Evolutionary conservation across 2,888 invertebrate species (phyloP).

Genomic region (Rambutsinella grinnellia): DNA sequence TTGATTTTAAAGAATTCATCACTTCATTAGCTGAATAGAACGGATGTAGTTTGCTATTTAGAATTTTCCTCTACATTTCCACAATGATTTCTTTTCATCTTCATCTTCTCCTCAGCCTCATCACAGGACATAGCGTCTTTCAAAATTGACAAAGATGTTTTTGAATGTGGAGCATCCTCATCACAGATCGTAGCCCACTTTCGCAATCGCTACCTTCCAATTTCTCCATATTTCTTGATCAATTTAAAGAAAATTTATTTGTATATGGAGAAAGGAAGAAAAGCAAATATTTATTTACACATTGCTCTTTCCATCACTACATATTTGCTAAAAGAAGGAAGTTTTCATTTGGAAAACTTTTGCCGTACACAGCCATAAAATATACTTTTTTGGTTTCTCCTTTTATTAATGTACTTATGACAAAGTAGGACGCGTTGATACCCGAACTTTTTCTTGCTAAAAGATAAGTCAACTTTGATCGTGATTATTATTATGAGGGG

Average conservation of each 20-base stretch:
- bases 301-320: neutral
- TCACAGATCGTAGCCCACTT: no score
- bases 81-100: no score
- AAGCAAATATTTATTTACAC: neutral
- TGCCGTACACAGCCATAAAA: slow-evolving; percentile 3
- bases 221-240: neutral
- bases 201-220: no score
- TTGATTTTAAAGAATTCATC: no score
- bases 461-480: neutral
- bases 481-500: neutral
- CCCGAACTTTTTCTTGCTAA: neutral
- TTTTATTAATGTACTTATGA: neutral
- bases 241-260: neutral
- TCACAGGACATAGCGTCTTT: no score
- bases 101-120: no score
- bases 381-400: neutral
- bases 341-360: neutral
- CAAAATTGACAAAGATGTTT: no score
- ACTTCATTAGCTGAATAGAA: no score
- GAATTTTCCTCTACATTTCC: no score
- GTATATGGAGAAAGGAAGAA: neutral
- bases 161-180: no score
- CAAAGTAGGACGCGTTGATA: neutral
- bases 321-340: neutral
- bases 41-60: no score